Evolutionary conservation across 2,797 vertebrate genomes (phyloP), one percentile per base, ranked within the genome.

Genomic region (Scleropages formosus): DNA sequence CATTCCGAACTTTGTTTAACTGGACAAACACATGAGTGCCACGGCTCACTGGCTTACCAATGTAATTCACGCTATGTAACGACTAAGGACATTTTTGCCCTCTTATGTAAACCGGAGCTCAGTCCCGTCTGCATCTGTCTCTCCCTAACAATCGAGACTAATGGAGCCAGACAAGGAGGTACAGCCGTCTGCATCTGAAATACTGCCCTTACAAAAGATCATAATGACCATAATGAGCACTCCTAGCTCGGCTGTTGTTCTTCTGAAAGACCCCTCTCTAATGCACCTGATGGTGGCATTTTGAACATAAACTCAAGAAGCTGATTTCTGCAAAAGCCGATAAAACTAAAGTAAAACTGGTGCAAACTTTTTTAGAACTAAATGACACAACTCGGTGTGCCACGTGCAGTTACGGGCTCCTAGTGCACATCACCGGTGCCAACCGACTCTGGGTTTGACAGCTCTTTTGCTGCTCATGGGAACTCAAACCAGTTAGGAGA

Each of bases 1-100:
- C 10, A 31, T 16, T 44, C 18, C 44, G 26, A 39, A 60, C 47
- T 71, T 58, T 4, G 16, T 61, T 75, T 79, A 68, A 74, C 77
- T 51, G 79, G 56, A 64, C 15, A 11, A 13, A 62, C 44, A 39
- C 58, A 68, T 65, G 61, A 75, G 72, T 69, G 60, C 46, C 60
- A 47, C 15, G 44, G 77, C 75, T 81, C 75, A 68, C 75, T 58
- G 60, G 60, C 66, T 78, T 77, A 79, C 65, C 24, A 56, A 70
- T 39, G 31, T 59, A 69, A 77, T 74, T 62, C 24, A 4, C 78
- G 44, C 77, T 46, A 62, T n/a, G 26, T 56, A 71, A n/a, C 59
- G 44, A 53, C 46, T 73, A 56, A 47, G 65, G 67, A 70, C n/a
- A n/a, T 58, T 66, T 71, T 72, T 31, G 59, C 16, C 63, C 39